phyloP scores from a whole-genome alignment of 2,888 invertebrate species.

The Trissolcus japonicus region DNA sequence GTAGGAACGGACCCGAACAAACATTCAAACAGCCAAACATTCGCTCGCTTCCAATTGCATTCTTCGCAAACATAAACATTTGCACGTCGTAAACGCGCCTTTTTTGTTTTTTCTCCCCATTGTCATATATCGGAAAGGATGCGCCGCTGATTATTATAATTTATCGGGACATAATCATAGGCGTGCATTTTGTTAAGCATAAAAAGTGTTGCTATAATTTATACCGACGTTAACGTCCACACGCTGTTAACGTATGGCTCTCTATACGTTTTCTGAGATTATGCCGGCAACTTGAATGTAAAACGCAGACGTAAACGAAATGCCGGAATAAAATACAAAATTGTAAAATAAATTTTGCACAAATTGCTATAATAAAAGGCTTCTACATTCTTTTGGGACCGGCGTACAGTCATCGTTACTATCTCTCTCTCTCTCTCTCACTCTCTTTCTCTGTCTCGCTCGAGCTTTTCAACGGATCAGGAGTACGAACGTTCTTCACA shows the following conservation, averaged over 20 bases:
- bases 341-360: conserved; percentile 12
- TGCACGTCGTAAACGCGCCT: conserved; percentile 1
- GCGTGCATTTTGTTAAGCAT: too few species aligned
- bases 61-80: conserved; percentile 33
- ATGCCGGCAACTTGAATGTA: too few species aligned
- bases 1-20: conserved; percentile 38
- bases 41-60: conserved; percentile 18
- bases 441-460: not conserved
- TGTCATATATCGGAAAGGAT: too few species aligned
- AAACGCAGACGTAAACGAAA: too few species aligned
- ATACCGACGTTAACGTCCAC: too few species aligned
- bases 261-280: too few species aligned
- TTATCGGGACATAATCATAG: too few species aligned
- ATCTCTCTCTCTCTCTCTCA: not conserved
- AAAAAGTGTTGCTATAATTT: too few species aligned
- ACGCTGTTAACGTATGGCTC: too few species aligned
- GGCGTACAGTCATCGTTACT: not conserved
- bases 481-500: conserved; percentile 37
- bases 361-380: not conserved
- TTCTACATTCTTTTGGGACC: not conserved
- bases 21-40: conserved; percentile 38
- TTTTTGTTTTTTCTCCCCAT: too few species aligned
- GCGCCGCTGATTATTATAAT: too few species aligned
- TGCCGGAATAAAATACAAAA: too few species aligned
- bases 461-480: conserved; percentile 29